A percentile compares a stretch with the other conserved stretches of the same genome.
Conservation (phyloP, 1,140 invertebrate genomes). For the Zeugodacus cucurbitae region DNA sequence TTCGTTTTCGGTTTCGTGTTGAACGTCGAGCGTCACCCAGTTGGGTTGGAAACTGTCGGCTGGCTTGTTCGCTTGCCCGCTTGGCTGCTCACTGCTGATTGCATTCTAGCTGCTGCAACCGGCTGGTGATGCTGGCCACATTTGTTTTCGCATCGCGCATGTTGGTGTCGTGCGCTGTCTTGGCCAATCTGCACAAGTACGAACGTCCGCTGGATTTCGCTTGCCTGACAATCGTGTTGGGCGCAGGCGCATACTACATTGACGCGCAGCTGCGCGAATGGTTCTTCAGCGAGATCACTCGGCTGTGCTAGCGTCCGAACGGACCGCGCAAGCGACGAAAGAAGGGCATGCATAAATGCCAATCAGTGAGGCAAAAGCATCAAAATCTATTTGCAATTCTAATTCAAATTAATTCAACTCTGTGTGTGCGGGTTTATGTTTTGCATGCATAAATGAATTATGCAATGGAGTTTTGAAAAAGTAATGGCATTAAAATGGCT, state of each 20-base stretch:
- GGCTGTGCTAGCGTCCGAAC: neutral
- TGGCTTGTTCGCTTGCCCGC: neutral
- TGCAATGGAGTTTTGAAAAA: neutral
- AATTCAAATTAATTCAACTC: neutral
- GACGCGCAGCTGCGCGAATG: constrained; percentile 28
- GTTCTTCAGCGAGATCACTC: constrained; percentile 25
- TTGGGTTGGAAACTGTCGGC: neutral
- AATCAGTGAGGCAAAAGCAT: constrained; percentile 5
- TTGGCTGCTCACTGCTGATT: neutral
- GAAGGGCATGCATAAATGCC: constrained; percentile 15
- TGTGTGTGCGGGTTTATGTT: neutral
- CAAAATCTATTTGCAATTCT: constrained; percentile 36
- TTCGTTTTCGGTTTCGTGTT: constrained; percentile 3
- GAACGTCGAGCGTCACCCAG: neutral
- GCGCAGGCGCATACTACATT: constrained; percentile 24
- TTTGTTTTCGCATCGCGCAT: constrained; percentile 26
- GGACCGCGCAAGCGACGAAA: neutral
- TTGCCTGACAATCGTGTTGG: neutral
- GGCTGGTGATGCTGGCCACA: constrained; percentile 23
- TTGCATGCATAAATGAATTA: constrained; percentile 26
- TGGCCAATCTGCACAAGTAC: constrained; percentile 36
- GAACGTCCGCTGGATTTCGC: neutral
- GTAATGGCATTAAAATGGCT: neutral
- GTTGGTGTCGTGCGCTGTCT: constrained; percentile 16
- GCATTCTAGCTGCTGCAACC: constrained; percentile 20